Percentiles rank a stretch among this genome's conserved stretches.
Evolutionary conservation across 2,113 vertebrate genomes (phyloP).

Genomic region (Apistogramma diplotaenia): DNA sequence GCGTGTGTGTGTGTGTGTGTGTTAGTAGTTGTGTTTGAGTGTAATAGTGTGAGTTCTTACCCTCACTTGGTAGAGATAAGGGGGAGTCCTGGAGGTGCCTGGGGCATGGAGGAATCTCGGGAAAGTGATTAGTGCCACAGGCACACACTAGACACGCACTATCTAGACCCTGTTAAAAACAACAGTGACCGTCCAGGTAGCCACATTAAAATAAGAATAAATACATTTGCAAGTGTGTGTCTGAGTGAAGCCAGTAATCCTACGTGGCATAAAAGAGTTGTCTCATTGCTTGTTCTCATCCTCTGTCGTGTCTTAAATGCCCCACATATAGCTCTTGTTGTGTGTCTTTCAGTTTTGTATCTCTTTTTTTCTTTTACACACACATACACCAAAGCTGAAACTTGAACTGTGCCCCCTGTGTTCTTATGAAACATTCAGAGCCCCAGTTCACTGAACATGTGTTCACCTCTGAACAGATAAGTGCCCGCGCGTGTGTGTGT

Average conservation of each 20-base stretch:
- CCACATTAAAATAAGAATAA: not conserved
- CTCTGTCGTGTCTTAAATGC: not conserved
- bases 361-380: not conserved
- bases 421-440: constrained; percentile 61
- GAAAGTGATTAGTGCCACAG: constrained; percentile 33
- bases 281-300: not conserved
- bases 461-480: constrained; percentile 36
- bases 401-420: not conserved
- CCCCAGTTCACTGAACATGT: constrained; percentile 36
- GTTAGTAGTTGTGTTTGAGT: not conserved
- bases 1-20: not conserved
- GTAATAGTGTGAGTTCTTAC: not conserved
- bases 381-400: not conserved
- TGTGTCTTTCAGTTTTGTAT: not conserved
- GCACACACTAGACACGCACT: not conserved
- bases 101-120: constrained; percentile 17
- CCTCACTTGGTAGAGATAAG: constrained; percentile 38
- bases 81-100: not conserved
- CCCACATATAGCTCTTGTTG: not conserved
- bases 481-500: not conserved
- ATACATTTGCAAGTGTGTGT: not conserved
- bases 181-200: not conserved
- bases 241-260: not conserved
- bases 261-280: not conserved
- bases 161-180: not conserved